Conservation (phyloP, 2,888 invertebrate genomes). For the Pocota personata region DNA sequence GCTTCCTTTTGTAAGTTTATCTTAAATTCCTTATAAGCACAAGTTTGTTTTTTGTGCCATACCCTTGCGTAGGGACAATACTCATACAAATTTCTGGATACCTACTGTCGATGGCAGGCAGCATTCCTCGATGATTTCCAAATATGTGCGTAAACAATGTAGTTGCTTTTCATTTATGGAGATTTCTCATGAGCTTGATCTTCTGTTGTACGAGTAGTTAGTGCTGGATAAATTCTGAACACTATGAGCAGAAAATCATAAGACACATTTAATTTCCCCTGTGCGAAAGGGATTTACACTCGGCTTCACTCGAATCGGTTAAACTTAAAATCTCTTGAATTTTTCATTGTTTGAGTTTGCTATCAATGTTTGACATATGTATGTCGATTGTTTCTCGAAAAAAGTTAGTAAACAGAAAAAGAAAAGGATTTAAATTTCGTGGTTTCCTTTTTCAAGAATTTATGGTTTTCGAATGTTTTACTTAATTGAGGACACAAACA, state of each 20-base stretch:
- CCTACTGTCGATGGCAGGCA: conserved; percentile 47
- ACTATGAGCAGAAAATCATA: not conserved
- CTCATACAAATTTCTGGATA: not conserved
- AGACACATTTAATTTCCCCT: not conserved
- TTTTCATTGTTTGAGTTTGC: too few relatives aligned
- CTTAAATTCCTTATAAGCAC: conserved; percentile 14
- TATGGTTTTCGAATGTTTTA: too few relatives aligned
- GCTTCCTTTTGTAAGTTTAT: conserved; percentile 8
- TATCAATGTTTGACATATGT: too few relatives aligned
- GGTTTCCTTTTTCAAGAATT: too few relatives aligned
- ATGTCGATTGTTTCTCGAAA: too few relatives aligned
- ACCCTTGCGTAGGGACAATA: conserved; percentile 37
- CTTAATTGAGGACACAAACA: too few relatives aligned
- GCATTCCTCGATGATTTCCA: conserved; percentile 54
- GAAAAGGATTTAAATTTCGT: too few relatives aligned
- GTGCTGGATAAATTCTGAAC: not conserved
- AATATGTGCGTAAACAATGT: conserved; percentile 50
- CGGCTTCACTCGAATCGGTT: too few relatives aligned
- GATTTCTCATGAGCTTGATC: conserved; percentile 42
- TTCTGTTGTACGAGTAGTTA: conserved; percentile 35
- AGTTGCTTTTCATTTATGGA: conserved; percentile 58
- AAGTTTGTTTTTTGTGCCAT: conserved; percentile 14
- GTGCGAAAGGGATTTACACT: not conserved
- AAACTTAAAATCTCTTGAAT: too few relatives aligned
- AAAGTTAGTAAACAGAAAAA: too few relatives aligned